Percentiles rank a stretch among this genome's conserved stretches.
Conservation (phyloP, 1,140 invertebrate genomes). For the Bathynomus jamesi region DNA sequence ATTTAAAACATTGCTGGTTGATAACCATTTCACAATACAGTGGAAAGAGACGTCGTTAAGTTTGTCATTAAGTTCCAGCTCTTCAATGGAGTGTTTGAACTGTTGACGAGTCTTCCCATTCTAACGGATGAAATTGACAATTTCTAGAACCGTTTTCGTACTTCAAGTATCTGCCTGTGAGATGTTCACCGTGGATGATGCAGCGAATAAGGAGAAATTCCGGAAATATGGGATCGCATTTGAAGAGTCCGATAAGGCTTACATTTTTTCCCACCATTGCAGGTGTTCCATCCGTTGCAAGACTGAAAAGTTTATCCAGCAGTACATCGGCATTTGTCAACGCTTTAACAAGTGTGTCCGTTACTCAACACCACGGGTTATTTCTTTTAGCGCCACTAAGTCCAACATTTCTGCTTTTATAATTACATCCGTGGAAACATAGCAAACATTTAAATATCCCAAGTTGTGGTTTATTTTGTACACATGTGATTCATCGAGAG, state of each 20-base stretch:
- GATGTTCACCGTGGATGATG: neutral
- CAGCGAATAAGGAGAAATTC: neutral
- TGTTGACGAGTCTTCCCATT: constrained; percentile 13
- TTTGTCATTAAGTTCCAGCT: constrained; percentile 12
- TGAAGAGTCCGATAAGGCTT: constrained; percentile 13
- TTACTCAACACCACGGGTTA: neutral
- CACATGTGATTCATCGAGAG: neutral
- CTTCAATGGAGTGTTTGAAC: constrained; percentile 20
- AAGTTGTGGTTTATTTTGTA: constrained; percentile 11
- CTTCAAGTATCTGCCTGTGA: constrained; percentile 3
- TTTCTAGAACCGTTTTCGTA: constrained; percentile 8
- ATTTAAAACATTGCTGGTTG: constrained; percentile 25
- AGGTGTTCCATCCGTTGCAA: constrained; percentile 24
- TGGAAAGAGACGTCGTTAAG: constrained; percentile 15
- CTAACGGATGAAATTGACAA: constrained; percentile 12
- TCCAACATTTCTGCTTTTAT: constrained; percentile 1
- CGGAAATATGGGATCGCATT: neutral
- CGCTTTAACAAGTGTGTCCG: neutral
- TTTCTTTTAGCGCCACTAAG: neutral
- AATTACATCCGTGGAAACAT: constrained; percentile 7
- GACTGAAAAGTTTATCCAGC: neutral
- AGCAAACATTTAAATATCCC: constrained; percentile 19
- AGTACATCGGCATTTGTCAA: constrained; percentile 3
- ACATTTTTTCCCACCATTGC: constrained; percentile 22
- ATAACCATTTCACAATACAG: constrained; percentile 23